Conservation (phyloP, 2,113 vertebrate species). For the Cyanistes caeruleus region DNA sequence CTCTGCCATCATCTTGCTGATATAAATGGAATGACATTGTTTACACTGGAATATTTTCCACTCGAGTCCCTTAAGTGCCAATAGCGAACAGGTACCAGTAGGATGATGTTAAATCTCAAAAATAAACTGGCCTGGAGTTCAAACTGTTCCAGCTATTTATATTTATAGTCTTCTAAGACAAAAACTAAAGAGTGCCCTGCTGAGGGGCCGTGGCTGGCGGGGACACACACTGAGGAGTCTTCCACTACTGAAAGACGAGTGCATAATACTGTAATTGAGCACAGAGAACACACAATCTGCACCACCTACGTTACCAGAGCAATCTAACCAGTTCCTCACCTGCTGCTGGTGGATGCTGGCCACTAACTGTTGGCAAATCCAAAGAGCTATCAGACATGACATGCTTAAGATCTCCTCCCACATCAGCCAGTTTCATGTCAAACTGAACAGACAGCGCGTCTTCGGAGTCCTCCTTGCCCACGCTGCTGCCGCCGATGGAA, state of each 20-base stretch:
- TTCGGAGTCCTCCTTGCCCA: conserved; percentile 96
- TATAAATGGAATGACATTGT: neutral
- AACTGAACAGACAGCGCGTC: conserved; percentile 96
- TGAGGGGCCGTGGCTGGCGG: conserved; percentile 42
- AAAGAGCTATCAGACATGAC: conserved; percentile 99
- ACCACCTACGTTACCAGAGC: conserved; percentile 87
- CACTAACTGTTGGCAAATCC: conserved; percentile 96
- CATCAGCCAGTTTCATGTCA: conserved; percentile 97
- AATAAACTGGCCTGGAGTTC: conserved; percentile 33
- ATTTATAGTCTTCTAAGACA: conserved; percentile 41
- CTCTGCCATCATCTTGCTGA: neutral
- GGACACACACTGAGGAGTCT: conserved; percentile 41
- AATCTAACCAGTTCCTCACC: conserved; percentile 99
- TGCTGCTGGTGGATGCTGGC: conserved; percentile 96
- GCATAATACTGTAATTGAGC: conserved; percentile 61
- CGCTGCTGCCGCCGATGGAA: conserved; percentile 94
- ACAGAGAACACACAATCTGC: conserved; percentile 31
- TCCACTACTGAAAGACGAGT: conserved; percentile 32
- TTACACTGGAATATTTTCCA: conserved; percentile 3
- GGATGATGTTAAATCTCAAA: conserved; percentile 21
- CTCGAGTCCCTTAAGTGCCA: neutral
- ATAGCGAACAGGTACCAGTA: conserved; percentile 27
- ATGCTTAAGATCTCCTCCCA: conserved; percentile 97
- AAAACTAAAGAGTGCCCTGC: conserved; percentile 38
- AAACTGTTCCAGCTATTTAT: conserved; percentile 36